Percentiles rank a stretch among this genome's conserved stretches.
These are phyloP conservation scores for Rhagonycha fulva DNA, from an alignment of 2,888 invertebrate genomes.

Conservation along the genomic window DNA sequence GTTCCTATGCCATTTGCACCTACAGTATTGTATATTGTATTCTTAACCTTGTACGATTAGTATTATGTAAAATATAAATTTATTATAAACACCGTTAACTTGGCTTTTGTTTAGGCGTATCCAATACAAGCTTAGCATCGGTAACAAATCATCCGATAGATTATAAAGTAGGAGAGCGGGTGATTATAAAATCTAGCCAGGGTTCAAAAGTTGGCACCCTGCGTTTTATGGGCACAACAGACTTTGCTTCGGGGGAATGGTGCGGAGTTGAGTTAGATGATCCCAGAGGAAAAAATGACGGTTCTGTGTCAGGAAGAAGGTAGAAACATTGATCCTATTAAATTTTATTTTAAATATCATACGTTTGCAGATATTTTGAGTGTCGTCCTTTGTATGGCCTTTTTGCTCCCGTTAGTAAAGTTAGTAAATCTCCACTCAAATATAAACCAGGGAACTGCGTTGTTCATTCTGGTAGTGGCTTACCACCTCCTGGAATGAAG, in stretches of 20 bases:
- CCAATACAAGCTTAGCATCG: conserved; percentile 58
- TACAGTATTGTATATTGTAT: background rate
- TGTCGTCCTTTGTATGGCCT: conserved; percentile 90
- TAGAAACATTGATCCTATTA: conserved; percentile 47
- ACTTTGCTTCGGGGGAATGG: conserved; percentile 93
- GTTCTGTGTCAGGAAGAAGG: conserved; percentile 90
- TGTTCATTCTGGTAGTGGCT: conserved; percentile 60
- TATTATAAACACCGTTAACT: background rate
- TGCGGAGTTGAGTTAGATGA: conserved; percentile 95
- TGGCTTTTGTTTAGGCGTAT: conserved; percentile 53
- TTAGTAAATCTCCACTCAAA: conserved; percentile 81
- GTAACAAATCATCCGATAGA: conserved; percentile 58
- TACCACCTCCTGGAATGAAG: conserved; percentile 61
- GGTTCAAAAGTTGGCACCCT: conserved; percentile 89
- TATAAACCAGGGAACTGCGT: conserved; percentile 65
- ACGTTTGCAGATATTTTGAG: conserved; percentile 81
- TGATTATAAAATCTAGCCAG: conserved; percentile 84
- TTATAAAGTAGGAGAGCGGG: conserved; percentile 85
- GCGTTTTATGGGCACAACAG: conserved; percentile 83
- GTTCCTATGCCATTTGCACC: background rate
- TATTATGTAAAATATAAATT: background rate
- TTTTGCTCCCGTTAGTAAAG: conserved; percentile 91
- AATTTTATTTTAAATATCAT: background rate
- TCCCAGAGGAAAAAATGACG: conserved; percentile 93
- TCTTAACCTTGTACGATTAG: background rate